phyloP scores from a whole-genome alignment of 2,888 invertebrate genomes.

The Andrena chrysosceles region DNA sequence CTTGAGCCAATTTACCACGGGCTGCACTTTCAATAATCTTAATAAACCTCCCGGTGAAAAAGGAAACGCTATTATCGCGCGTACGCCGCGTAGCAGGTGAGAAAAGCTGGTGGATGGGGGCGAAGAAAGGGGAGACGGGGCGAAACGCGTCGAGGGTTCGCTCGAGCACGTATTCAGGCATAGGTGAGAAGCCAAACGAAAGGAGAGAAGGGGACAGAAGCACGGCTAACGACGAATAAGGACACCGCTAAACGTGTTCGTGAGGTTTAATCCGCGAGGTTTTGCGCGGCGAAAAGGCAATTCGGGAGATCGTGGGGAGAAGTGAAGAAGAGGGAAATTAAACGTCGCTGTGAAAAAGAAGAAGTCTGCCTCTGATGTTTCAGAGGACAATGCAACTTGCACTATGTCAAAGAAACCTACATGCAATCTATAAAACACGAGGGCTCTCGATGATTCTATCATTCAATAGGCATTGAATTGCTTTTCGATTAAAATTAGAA shows the following conservation, averaged over 20 bases:
- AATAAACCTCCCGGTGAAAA: constrained; percentile 46
- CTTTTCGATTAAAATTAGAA: too few relatives aligned
- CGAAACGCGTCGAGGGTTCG: constrained; percentile 40
- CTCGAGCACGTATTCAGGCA: constrained; percentile 47
- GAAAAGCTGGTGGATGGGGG: constrained; percentile 28
- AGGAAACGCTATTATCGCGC: constrained; percentile 48
- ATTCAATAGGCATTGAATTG: too few relatives aligned
- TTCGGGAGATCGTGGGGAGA: not conserved
- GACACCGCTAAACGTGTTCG: constrained; percentile 39
- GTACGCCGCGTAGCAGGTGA: constrained; percentile 31
- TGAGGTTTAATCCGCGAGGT: constrained; percentile 40
- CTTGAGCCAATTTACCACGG: constrained; percentile 38
- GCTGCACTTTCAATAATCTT: constrained; percentile 52
- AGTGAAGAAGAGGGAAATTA: constrained; percentile 24
- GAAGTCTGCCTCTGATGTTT: not conserved
- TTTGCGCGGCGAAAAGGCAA: constrained; percentile 25
- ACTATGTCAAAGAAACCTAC: not conserved
- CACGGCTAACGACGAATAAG: constrained; percentile 29
- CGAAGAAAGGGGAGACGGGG: constrained; percentile 6
- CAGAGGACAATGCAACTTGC: not conserved
- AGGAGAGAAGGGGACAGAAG: constrained; percentile 7
- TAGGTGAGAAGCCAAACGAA: constrained; percentile 58
- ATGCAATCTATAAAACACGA: not conserved
- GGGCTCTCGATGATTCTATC: too few relatives aligned
- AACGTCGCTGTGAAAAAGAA: constrained; percentile 13